Conservation (phyloP, 1,140 invertebrate species). For the Cotesia vestalis region DNA sequence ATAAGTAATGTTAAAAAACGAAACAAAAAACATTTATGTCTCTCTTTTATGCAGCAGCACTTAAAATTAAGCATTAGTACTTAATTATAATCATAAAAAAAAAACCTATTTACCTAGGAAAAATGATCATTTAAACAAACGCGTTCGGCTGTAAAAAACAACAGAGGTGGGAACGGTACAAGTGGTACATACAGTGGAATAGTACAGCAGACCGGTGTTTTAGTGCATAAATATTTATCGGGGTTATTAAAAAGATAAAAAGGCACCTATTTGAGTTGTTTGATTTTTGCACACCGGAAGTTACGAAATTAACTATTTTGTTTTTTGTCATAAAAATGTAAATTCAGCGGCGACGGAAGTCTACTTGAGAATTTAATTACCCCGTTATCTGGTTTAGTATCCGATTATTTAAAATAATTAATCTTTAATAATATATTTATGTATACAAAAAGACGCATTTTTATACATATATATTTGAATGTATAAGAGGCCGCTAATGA, state of each 20-base stretch:
- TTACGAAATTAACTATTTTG: slow-evolving; percentile 8
- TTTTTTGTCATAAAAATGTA: background rate
- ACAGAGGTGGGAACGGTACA: too few relatives aligned
- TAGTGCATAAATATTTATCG: slow-evolving; percentile 22
- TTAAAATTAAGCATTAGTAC: too few relatives aligned
- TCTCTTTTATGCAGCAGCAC: too few relatives aligned
- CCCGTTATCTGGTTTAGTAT: slow-evolving; percentile 5
- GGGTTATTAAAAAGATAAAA: slow-evolving; percentile 13
- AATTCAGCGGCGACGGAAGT: slow-evolving; percentile 9
- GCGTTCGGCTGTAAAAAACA: too few relatives aligned
- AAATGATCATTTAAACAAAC: too few relatives aligned
- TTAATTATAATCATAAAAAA: too few relatives aligned
- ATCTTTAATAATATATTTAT: background rate
- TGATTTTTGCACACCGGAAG: slow-evolving; percentile 20
- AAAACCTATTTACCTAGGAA: too few relatives aligned
- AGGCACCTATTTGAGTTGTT: background rate
- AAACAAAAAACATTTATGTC: too few relatives aligned
- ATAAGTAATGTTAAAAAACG: too few relatives aligned
- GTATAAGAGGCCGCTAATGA: slow-evolving; percentile 4
- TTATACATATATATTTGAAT: too few relatives aligned
- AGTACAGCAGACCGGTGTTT: background rate
- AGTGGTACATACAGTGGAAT: background rate
- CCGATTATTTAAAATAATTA: background rate
- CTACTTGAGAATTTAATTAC: slow-evolving; percentile 3
- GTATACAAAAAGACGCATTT: too few relatives aligned